Base-by-base conservation (phyloP, 2,888 invertebrate genomes). In the Nomada ferruginata region DNA sequence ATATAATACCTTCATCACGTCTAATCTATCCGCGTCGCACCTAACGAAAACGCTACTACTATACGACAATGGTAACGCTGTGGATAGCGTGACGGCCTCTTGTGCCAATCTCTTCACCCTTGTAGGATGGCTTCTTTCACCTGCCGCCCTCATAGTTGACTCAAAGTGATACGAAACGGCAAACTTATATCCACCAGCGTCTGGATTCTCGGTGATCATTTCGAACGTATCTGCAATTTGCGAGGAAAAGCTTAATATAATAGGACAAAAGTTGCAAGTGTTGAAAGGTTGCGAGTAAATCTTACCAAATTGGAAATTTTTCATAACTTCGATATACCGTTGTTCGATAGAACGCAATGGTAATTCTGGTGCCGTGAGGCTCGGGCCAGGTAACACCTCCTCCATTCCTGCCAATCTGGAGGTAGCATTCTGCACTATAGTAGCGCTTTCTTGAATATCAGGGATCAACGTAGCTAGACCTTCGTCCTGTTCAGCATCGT, bases 21-120 rank as follows among this genome's bases (percentile, higher is more conserved):
- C 98, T 87, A 99, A 95, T 83, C 98, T 95, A 94, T 98, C 98
- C 83, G 98, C 97, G 94, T 98, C 98, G 94, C 98, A 98, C 88
- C 99, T 96, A 85, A 99, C 98, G 95, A 99, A 99, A 84, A 99
- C 98, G 85, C 98, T 97, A 93, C 98, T 98, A 94, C 97, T 98
- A 94, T 97, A 97, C 66, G 98, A 98, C 76, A 99, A 95, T 84
- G 99, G 99, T 91, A 99, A 95, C 87, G 97, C 97, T 77, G 98
- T 98, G 86, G 98, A 98, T 70, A 99, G 95, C 47, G 98, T 98
- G 83, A 98, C 98, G 61, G 98, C 97, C 94, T 99, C 98, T 94
- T 98, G 99, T 72, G 99, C 98, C 73, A 99, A 95, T 26, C 99
- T 96, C 94, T 98, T 98, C 89, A 98, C 97, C 85, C 98, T 95